Base-by-base conservation (phyloP, 2,888 invertebrate genomes). In the Calameuta pallipes region DNA sequence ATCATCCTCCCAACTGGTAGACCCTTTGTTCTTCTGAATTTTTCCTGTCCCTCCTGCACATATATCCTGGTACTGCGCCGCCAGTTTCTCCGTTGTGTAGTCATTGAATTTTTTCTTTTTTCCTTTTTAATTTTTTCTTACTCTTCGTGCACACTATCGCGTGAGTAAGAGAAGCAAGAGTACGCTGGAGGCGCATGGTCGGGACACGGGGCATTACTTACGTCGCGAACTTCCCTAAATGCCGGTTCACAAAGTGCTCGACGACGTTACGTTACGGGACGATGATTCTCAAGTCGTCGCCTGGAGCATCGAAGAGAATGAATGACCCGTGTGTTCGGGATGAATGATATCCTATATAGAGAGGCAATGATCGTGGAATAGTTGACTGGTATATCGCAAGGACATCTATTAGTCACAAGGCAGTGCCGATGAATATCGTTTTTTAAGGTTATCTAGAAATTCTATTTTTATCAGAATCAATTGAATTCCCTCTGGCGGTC, bases 191-290 rank as follows among this genome's bases (percentile, higher is more conserved):
- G 23, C 41, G 41, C 41, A 23, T 56, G 41, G 41, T 56, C 68
- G 74, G 77, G 37, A 78, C 70, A 76, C 70, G 11, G 69, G 31
- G 41, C 77, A 68, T 74, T 73, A 69, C 23, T 69, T 77, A 73
- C 73, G 71, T 75, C 77, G 68, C 75, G 78, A 80, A 78, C 81
- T 74, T 81, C 79, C 80, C 76, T 70, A 74, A 69, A 76, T 74
- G 78, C 78, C 73, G 76, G 78, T 76, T 34, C 77, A 79, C 73
- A 74, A 71, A 69, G 75, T 74, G n/a, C 41, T 74, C 69, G 78
- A 78, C 35, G 79, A 36, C 11, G 78, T 80, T 56, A 75, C 78
- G 31, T 77, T 74, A 30, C 78, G 78, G 75, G 79, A 75, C 15
- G 79, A 74, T 6, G 69, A 78, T 31, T 79, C 74, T 31, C 75